A percentile compares a stretch with the other conserved stretches of the same genome.
These are phyloP conservation scores for Colistium nudipinnis DNA, from an alignment of 2,113 vertebrate genomes.

Conservation along the genomic window DNA sequence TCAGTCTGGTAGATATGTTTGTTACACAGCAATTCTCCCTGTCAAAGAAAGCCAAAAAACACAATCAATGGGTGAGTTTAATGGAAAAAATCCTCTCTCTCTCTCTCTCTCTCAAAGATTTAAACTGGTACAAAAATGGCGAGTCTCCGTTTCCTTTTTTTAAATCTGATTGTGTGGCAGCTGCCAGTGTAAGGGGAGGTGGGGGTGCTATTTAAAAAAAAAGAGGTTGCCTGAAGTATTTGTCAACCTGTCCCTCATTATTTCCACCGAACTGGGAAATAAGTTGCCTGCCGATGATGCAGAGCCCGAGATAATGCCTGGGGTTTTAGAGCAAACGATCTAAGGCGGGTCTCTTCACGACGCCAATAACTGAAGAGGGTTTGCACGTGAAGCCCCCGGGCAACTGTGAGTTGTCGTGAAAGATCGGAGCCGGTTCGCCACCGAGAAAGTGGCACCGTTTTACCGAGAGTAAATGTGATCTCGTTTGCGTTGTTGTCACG, in stretches of 20 bases:
- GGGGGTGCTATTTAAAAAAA: conserved; percentile 55
- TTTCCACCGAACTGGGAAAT: conserved; percentile 84
- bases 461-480: conserved; percentile 58
- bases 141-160: conserved; percentile 41
- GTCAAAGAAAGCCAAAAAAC: conserved; percentile 47
- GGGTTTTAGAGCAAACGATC: conserved; percentile 72
- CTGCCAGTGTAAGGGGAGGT: conserved; percentile 51
- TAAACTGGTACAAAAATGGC: conserved; percentile 42
- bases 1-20: conserved; percentile 59
- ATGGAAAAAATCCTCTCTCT: conserved; percentile 3
- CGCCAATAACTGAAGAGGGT: conserved; percentile 55
- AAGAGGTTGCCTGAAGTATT: conserved; percentile 72
- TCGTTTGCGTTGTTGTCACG: conserved; percentile 50
- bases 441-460: conserved; percentile 40
- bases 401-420: conserved; percentile 54
- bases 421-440: conserved; percentile 38
- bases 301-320: conserved; percentile 66
- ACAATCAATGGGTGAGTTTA: conserved; percentile 26
- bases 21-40: conserved; percentile 55
- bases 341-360: conserved; percentile 65
- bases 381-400: conserved; percentile 55
- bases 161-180: conserved; percentile 61
- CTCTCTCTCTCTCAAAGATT: conserved; percentile 38
- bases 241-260: conserved; percentile 75
- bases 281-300: conserved; percentile 74